Base-by-base conservation (phyloP, 2,888 invertebrate species). In the Chymomyza fuscimana region DNA sequence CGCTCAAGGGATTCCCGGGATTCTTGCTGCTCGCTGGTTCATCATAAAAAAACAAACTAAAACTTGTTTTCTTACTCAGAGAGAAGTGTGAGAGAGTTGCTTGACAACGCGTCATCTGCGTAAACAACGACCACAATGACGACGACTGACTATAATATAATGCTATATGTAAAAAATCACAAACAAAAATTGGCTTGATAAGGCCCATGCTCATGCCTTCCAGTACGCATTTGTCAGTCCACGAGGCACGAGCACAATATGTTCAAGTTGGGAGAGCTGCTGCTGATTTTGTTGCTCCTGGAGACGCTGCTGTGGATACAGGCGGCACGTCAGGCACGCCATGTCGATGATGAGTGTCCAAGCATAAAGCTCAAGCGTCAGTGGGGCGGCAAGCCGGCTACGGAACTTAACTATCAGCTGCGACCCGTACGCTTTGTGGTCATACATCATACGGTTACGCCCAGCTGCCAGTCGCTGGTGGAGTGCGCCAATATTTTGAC, bases 371-470 rank as follows among this genome's bases (percentile, higher is more conserved):
- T 92, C 1, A 93, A 93, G 81, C 89, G 90, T 0, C 91, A 93
- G 64, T 96, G 96, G 96, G 94, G 93, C n/a, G 94, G 93, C 0
- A 88, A 92, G 62, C 86, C 86, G 1, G 91, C 94, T 0, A 79
- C 80, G 4, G 90, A 91, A 6, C 90, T 94, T 5, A 92, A 93
- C 67, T 95, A 95, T 82, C 92, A 94, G 32, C 91, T 93, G 1
- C 88, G 94, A n/a, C 94, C 94, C 0, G 90, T 94, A 2, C 90
- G 92, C 56, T 92, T 93, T 73, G 94, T 94, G 51, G 89, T 94
- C 69, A 93, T 94, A 64, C 93, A 94, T 85, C 94, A 94, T 77
- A 94, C 94, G 0, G 94, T 91, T 1, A 93, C 93, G 0, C 73
- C 89, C 0, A 88, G 90, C 40, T 95, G 94, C 78, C 72, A 75